These are phyloP conservation scores for Nasonia vitripennis DNA, from an alignment of 1,140 invertebrate species.

Conservation along the genomic window DNA sequence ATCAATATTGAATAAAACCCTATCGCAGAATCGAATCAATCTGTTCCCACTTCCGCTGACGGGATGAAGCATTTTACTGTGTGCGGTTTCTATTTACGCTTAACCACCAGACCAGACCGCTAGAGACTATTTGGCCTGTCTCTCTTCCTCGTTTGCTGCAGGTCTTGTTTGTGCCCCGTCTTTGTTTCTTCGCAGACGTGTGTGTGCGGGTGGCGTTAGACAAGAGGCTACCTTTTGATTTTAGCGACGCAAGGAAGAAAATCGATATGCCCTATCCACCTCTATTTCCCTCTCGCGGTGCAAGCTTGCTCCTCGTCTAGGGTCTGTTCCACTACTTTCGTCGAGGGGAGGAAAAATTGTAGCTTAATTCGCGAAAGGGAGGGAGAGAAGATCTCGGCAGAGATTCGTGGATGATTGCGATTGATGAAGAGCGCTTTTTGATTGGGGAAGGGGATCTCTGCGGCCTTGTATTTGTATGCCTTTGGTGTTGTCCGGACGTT, in stretches of 20 bases:
- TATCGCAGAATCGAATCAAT: neutral
- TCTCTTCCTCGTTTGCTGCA: neutral
- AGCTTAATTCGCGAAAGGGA: too few relatives aligned
- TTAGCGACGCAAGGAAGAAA: slow-evolving; percentile 6
- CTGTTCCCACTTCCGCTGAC: neutral
- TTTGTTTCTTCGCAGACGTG: neutral
- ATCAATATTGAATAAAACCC: too few relatives aligned
- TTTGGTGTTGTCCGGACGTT: too few relatives aligned
- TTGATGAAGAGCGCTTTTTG: neutral
- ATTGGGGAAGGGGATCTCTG: neutral
- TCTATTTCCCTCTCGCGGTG: neutral
- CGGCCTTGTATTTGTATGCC: too few relatives aligned
- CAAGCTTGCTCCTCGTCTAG: neutral
- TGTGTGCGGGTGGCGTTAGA: neutral
- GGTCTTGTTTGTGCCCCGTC: neutral
- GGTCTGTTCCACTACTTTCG: neutral
- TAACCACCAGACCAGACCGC: neutral
- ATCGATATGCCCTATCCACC: slow-evolving; percentile 25
- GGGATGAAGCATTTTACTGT: neutral
- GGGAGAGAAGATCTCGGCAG: too few relatives aligned
- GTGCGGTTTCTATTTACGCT: neutral
- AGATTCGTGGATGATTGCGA: neutral
- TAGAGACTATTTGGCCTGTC: neutral
- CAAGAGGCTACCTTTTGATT: slow-evolving; percentile 7
- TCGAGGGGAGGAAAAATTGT: too few relatives aligned